These are phyloP conservation scores for Notarius lentiginosus DNA, from an alignment of 2,113 vertebrate genomes.

Conservation along the genomic window DNA sequence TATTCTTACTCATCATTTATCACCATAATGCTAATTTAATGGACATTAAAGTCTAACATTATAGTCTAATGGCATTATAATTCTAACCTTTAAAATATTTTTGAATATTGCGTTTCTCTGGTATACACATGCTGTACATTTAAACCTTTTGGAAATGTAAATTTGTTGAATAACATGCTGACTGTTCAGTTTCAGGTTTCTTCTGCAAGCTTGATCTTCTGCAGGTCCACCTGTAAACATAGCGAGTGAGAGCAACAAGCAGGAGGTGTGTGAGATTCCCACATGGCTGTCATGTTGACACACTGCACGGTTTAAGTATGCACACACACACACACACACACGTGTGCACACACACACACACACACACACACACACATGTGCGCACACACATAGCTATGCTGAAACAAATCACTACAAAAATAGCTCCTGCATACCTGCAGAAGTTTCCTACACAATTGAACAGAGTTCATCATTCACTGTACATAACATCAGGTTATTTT, in stretches of 20 bases:
- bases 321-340: background rate
- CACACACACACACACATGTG: constrained; percentile 27
- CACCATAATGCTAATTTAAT: no score
- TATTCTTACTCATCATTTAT: no score
- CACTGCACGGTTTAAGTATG: constrained; percentile 70
- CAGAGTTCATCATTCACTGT: background rate
- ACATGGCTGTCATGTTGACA: constrained; percentile 63
- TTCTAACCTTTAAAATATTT: background rate
- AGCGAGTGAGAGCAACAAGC: constrained; percentile 5
- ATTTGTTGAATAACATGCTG: background rate
- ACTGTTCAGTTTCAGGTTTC: background rate
- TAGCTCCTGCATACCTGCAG: background rate
- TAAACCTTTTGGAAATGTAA: background rate
- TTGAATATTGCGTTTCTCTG: background rate
- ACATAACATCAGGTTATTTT: background rate
- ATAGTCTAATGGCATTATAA: no score
- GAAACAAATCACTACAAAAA: background rate
- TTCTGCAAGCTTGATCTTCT: background rate
- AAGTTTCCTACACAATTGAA: background rate
- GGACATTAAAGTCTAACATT: no score
- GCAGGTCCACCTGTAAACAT: constrained; percentile 18
- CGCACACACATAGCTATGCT: background rate
- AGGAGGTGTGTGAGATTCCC: constrained; percentile 7
- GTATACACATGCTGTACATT: background rate
- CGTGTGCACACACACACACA: constrained; percentile 61